Evolutionary conservation across 2,797 vertebrate genomes (phyloP).

Genomic region (Sebastes nivosus): DNA sequence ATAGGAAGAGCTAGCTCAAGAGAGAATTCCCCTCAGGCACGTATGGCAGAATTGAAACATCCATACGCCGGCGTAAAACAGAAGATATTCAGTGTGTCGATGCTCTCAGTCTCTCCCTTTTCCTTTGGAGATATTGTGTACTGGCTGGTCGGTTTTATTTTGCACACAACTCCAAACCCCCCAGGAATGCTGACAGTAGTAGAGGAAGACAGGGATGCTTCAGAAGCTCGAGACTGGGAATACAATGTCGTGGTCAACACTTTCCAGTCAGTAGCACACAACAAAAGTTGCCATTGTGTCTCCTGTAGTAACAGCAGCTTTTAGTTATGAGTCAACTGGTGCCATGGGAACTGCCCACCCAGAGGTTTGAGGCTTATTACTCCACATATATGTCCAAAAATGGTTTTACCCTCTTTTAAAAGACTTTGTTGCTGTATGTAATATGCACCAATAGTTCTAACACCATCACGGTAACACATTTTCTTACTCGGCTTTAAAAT

Average conservation of each 20-base stretch:
- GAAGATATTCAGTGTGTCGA: constrained; percentile 38
- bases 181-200: constrained; percentile 13
- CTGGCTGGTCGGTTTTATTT: constrained; percentile 45
- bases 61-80: constrained; percentile 52
- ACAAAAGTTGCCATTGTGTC: background rate
- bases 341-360: background rate
- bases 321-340: background rate
- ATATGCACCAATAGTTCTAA: background rate
- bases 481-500: background rate
- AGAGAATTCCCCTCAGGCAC: constrained; percentile 66
- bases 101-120: constrained; percentile 25
- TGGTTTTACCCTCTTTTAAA: background rate
- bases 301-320: background rate
- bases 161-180: constrained; percentile 35
- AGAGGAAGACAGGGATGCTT: constrained; percentile 14
- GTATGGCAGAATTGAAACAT: constrained; percentile 65
- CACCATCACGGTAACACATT: background rate
- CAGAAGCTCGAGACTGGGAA: constrained; percentile 14
- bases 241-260: constrained; percentile 7
- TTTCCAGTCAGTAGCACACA: background rate
- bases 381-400: background rate
- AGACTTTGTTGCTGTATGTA: background rate
- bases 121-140: constrained; percentile 37
- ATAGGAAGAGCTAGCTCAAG: constrained; percentile 55
- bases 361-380: background rate